Evolutionary conservation across 2,888 invertebrate genomes (phyloP).

Genomic region (Leucania comma): DNA sequence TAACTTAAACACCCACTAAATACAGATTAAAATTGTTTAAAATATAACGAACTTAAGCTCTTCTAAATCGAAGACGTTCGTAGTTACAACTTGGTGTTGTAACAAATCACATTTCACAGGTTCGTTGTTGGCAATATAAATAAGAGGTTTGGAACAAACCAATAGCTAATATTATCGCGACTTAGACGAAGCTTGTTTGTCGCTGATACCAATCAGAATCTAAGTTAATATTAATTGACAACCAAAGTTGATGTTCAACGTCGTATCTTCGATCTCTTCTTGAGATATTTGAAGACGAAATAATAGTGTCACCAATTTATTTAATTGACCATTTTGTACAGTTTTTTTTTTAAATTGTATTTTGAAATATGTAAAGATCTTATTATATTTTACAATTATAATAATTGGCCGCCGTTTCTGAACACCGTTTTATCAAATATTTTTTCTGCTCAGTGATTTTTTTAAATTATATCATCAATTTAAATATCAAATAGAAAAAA

Average conservation of each 20-base stretch:
- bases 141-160: slow-evolving; percentile 43
- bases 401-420: background rate
- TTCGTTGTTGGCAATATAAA: slow-evolving; percentile 43
- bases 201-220: slow-evolving; percentile 24
- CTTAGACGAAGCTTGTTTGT: slow-evolving; percentile 21
- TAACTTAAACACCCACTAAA: background rate
- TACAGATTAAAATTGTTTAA: slow-evolving; percentile 5
- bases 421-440: background rate
- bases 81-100: slow-evolving; percentile 53
- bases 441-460: too few relatives aligned
- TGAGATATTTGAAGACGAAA: slow-evolving; percentile 12
- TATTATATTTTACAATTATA: background rate
- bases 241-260: slow-evolving; percentile 12
- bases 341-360: background rate
- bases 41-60: background rate
- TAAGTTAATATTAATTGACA: slow-evolving; percentile 41
- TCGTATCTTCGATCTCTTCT: slow-evolving; percentile 17
- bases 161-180: slow-evolving; percentile 28
- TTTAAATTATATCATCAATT: too few relatives aligned
- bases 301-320: background rate
- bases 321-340: background rate
- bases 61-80: slow-evolving; percentile 47
- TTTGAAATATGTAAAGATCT: background rate
- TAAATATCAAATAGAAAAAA: too few relatives aligned
- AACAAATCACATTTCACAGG: slow-evolving; percentile 69